A percentile compares a stretch with the other conserved stretches of the same genome.
These are phyloP conservation scores for Aculops lycopersici DNA, from an alignment of 1,140 invertebrate species.

Conservation along the genomic window DNA sequence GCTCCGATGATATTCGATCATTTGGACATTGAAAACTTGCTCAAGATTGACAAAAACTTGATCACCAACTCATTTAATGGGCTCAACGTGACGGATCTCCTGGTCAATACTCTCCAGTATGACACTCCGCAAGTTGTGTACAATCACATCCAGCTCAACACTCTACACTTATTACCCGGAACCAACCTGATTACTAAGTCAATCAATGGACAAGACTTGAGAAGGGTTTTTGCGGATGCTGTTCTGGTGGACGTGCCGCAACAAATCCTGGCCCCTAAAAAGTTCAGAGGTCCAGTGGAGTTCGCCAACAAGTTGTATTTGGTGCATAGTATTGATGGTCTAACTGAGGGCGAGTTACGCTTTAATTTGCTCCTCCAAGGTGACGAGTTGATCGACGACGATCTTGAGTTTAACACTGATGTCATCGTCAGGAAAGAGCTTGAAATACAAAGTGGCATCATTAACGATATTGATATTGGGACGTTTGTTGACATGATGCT, in stretches of 20 bases:
- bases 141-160: not conserved
- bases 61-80: not conserved
- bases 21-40: not conserved
- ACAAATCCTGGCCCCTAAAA: conserved; percentile 5
- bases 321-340: conserved; percentile 6
- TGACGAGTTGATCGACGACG: conserved; percentile 4
- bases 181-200: conserved; percentile 1
- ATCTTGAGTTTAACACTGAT: conserved; percentile 4
- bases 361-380: conserved; percentile 9
- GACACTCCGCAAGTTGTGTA: not conserved
- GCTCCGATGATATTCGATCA: conserved; percentile 6
- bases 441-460: not conserved
- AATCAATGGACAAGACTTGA: conserved; percentile 7
- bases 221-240: conserved; percentile 6
- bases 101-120: not conserved
- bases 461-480: conserved; percentile 7
- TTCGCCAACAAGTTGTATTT: conserved; percentile 6
- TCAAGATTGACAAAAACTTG: not conserved
- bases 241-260: conserved; percentile 7
- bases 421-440: conserved; percentile 1
- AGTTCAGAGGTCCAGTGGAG: conserved; percentile 1
- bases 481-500: not conserved
- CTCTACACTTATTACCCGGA: not conserved
- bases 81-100: not conserved
- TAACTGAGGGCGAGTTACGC: conserved; percentile 4